phyloP scores from a whole-genome alignment of 2,888 invertebrate species.

The Epicampocera succincta region DNA sequence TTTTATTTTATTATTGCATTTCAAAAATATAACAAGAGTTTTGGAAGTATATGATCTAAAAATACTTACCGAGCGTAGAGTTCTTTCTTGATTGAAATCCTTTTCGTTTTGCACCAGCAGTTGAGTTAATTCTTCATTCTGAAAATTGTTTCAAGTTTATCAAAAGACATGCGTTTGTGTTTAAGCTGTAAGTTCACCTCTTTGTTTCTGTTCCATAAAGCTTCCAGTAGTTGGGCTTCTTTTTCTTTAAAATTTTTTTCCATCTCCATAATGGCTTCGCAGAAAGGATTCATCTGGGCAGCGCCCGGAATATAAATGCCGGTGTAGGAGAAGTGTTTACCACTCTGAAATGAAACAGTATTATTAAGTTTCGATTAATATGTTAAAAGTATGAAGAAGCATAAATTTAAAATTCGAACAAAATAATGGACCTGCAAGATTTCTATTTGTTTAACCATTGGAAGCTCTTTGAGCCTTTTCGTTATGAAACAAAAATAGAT shows the following conservation, averaged over 20 bases:
- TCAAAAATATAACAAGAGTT: background rate
- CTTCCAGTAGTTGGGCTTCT: conserved; percentile 44
- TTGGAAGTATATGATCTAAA: background rate
- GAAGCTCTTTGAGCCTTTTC: too few species aligned
- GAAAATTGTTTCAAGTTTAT: background rate
- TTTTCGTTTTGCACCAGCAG: conserved; percentile 44
- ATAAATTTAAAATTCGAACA: too few species aligned
- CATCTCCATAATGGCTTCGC: conserved; percentile 71
- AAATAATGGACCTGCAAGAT: too few species aligned
- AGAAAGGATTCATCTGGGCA: conserved; percentile 73
- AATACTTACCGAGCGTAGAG: conserved; percentile 51
- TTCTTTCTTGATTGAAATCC: conserved; percentile 30
- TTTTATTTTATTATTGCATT: background rate
- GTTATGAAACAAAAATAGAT: too few species aligned
- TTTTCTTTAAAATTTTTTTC: conserved; percentile 51
- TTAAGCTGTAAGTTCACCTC: conserved; percentile 43
- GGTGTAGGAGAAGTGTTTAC: conserved; percentile 71
- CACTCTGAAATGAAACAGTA: conserved; percentile 31
- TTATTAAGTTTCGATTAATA: too few species aligned
- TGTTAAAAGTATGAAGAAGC: too few species aligned
- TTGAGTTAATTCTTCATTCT: conserved; percentile 61
- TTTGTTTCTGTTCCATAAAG: conserved; percentile 25
- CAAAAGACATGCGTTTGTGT: background rate
- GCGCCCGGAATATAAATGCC: conserved; percentile 68
- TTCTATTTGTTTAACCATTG: too few species aligned